Percentiles rank a stretch among this genome's conserved stretches.
Evolutionary conservation across 2,113 vertebrate genomes (phyloP).

Genomic region (Tetrax tetrax): DNA sequence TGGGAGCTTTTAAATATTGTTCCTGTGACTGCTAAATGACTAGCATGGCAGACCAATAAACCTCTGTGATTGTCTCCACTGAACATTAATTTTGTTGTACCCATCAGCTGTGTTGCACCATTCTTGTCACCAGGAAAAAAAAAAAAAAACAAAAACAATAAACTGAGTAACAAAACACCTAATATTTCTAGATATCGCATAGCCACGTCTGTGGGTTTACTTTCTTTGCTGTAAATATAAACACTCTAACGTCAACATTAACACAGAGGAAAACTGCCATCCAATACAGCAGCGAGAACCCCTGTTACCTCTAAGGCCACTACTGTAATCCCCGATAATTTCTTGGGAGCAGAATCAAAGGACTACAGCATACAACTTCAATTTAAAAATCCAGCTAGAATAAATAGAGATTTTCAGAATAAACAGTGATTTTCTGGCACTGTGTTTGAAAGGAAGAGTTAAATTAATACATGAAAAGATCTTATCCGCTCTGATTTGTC

Average conservation of each 20-base stretch:
- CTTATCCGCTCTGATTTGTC: constrained; percentile 57
- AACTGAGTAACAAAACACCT: neutral
- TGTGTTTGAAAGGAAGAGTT: constrained; percentile 55
- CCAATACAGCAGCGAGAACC: neutral
- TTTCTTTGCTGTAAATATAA: constrained; percentile 13
- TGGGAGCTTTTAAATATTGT: neutral
- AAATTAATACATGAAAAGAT: constrained; percentile 69
- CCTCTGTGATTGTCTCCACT: neutral
- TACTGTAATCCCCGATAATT: constrained; percentile 32
- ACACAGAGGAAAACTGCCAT: neutral
- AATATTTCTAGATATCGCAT: neutral
- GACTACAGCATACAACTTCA: neutral
- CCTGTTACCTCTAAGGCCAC: neutral
- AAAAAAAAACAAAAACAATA: neutral
- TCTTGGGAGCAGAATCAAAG: constrained; percentile 58
- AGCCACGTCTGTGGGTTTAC: neutral
- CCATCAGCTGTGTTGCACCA: neutral
- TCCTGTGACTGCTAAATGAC: neutral
- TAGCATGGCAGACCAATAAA: neutral
- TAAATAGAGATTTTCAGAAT: constrained; percentile 54
- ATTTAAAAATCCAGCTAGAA: neutral
- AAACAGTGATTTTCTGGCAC: constrained; percentile 35
- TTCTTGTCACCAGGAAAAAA: neutral
- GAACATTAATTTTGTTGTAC: neutral
- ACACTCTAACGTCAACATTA: neutral